phyloP scores from a whole-genome alignment of 2,113 vertebrate species.

The Lepus timidus region DNA sequence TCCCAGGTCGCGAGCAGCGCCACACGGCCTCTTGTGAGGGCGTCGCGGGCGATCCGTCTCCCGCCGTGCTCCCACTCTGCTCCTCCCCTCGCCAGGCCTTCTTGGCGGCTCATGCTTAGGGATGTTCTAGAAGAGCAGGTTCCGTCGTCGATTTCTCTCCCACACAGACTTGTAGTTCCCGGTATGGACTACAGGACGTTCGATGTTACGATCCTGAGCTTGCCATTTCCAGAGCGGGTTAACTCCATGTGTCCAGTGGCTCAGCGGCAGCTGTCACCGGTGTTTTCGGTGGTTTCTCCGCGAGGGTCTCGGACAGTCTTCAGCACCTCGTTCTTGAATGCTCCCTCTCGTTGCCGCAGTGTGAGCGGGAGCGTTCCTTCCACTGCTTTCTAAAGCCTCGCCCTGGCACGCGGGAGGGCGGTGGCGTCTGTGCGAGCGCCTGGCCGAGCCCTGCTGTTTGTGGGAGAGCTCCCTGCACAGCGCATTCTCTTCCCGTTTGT shows the following conservation, averaged over 20 bases:
- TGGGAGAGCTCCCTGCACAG: background rate
- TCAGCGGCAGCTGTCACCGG: background rate
- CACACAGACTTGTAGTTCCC: background rate
- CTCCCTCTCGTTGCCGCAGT: background rate
- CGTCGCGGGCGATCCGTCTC: no score
- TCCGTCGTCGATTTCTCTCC: no score
- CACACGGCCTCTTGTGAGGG: no score
- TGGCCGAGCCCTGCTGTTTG: no score
- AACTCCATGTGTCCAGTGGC: no score
- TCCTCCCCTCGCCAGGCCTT: no score
- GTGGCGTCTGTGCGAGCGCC: no score
- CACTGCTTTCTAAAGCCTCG: rapidly evolving
- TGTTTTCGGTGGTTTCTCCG: background rate
- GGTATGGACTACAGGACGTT: background rate
- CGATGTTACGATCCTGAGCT: background rate
- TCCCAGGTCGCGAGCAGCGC: no score
- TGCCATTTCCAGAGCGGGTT: background rate
- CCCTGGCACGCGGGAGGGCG: no score
- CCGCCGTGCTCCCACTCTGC: no score
- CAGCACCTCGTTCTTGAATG: background rate
- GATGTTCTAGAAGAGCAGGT: no score
- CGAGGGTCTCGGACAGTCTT: background rate
- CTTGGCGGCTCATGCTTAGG: no score
- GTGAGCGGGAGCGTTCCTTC: background rate
- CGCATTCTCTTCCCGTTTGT: background rate